Base-by-base conservation (phyloP, 2,113 vertebrate species). In the Apodemus speciosus region DNA sequence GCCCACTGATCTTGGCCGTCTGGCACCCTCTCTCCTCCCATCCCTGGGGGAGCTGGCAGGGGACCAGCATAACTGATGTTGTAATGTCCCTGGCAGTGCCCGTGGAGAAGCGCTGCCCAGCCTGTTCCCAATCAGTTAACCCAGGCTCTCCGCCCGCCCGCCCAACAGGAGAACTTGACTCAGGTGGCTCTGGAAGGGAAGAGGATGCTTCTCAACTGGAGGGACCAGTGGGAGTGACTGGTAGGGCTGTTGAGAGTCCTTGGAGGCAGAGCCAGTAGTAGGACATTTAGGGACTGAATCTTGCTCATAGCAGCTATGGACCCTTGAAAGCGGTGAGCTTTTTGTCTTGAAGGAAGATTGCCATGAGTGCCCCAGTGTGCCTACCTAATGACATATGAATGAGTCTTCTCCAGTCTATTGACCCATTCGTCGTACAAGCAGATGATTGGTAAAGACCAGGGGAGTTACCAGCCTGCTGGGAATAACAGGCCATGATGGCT, bases 41-140 rank as follows among this genome's bases (percentile, higher is more conserved):
- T 93, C 95, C 96, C 97, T 80, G 71, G 94, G 97, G 97, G 94
- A 94, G 75, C 94, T 97, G 97, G 97, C 97, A 15, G 16, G 75
- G 66, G 58, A 89, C 94, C 97, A 97, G 96, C 73, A 3, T 43
- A 88, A 92, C 88, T 43, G 60, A 86, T 97, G 96, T 96, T 94
- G 97, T 96, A 97, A 97, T 96, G 94, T 96, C 94, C 94, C 96
- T 96, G 96, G 96, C 96, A 94, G 86, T 89, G 93, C 92, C 92
- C 77, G 2, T 77, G 89, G 84, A 93, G 89, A 93, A 90, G 95
- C 93, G 92, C 40, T 7, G 93, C 92, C 89, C 79, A 72, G 86
- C 89, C 96, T 96, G 92, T 96, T 97, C 89, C 95, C 94, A 76
- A 38, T 95, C 93, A 92, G 92, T 95, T 95, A 85, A 75, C 93